These are phyloP conservation scores for Psix sp. DNA, from an alignment of 1,140 invertebrate species.

Conservation along the genomic window DNA sequence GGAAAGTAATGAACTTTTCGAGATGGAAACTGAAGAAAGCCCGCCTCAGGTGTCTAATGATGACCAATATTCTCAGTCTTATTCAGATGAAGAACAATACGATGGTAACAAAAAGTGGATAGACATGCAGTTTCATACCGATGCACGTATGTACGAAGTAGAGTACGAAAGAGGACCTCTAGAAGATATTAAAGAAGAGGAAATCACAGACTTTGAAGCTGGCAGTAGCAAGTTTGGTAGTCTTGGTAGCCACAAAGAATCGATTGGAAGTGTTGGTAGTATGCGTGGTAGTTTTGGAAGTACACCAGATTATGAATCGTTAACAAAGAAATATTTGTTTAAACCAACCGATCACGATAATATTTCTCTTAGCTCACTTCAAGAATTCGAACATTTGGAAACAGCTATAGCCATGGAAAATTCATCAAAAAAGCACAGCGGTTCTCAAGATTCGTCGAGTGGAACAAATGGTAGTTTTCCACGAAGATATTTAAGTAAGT, in stretches of 20 bases:
- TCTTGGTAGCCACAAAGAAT: conserved; percentile 88
- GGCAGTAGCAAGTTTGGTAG: conserved; percentile 87
- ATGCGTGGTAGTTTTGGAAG: conserved; percentile 86
- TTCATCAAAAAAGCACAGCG: conserved; percentile 78
- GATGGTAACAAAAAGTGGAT: conserved; percentile 91
- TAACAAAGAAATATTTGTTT: conserved; percentile 87
- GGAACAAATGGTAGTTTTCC: conserved; percentile 84
- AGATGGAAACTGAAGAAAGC: conserved; percentile 87
- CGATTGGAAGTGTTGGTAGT: conserved; percentile 86
- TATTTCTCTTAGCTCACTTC: conserved; percentile 92
- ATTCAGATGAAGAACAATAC: conserved; percentile 77
- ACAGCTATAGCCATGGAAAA: conserved; percentile 84
- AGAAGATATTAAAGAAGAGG: conserved; percentile 94
- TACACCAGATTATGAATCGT: conserved; percentile 90
- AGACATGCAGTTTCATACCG: conserved; percentile 88
- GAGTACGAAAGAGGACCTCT: conserved; percentile 85
- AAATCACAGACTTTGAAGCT: conserved; percentile 88
- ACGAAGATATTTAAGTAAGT: conserved; percentile 80
- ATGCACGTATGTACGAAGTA: conserved; percentile 83
- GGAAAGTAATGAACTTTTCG: conserved; percentile 79
- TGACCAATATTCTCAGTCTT: conserved; percentile 74
- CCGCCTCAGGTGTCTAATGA: conserved; percentile 78
- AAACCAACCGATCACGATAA: conserved; percentile 91
- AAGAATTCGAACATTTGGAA: conserved; percentile 96
- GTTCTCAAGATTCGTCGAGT: conserved; percentile 84